Evolutionary conservation across 2,888 invertebrate genomes (phyloP).

Genomic region (Cyclophora albipunctata): DNA sequence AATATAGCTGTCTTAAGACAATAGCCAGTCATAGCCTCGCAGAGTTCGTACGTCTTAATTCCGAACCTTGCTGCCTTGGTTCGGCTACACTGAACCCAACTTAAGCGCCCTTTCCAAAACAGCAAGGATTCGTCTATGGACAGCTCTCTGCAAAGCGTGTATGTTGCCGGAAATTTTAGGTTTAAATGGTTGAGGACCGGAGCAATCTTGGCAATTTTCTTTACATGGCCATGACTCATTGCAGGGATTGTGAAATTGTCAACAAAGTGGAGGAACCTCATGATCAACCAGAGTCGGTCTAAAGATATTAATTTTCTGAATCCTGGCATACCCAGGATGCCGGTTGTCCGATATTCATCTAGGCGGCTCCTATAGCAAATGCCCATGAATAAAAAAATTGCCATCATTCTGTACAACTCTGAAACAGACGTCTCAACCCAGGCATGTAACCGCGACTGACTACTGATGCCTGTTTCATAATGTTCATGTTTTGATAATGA

Average conservation of each 20-base stretch:
- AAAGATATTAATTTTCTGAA: conserved; percentile 8
- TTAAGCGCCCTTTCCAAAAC: background rate
- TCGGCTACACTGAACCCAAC: too few relatives aligned
- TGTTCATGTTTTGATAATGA: too few relatives aligned
- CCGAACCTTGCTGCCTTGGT: too few relatives aligned
- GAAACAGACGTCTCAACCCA: too few relatives aligned
- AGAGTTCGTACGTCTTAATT: too few relatives aligned
- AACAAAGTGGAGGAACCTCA: conserved; percentile 14
- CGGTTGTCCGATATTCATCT: conserved; percentile 13
- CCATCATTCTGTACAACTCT: conserved; percentile 1
- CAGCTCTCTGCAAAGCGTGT: conserved; percentile 6
- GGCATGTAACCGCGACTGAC: too few relatives aligned
- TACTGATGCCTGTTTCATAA: too few relatives aligned
- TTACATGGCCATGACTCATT: background rate
- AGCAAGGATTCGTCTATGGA: background rate
- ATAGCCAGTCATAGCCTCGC: too few relatives aligned
- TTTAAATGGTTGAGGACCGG: conserved; percentile 9
- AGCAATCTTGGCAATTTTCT: conserved; percentile 10
- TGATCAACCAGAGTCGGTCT: conserved; percentile 5
- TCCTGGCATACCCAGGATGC: conserved; percentile 8
- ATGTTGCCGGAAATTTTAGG: conserved; percentile 6
- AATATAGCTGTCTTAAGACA: too few relatives aligned
- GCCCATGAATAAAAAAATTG: conserved; percentile 4
- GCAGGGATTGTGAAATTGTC: conserved; percentile 4
- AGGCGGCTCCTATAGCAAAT: conserved; percentile 1